phyloP scores from a whole-genome alignment of 2,888 invertebrate genomes.

The Apamea crenata region DNA sequence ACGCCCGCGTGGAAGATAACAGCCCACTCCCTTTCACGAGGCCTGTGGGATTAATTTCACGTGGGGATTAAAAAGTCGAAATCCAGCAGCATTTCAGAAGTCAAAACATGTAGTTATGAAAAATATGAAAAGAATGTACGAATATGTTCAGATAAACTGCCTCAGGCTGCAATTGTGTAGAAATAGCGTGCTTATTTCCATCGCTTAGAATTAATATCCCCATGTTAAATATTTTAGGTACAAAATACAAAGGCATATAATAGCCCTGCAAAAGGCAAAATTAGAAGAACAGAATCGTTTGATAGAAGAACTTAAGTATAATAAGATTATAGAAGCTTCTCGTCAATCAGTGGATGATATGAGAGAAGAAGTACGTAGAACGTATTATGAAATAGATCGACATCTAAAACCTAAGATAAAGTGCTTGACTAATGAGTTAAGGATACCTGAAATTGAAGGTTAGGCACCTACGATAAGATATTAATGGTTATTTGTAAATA shows the following conservation, averaged over 20 bases:
- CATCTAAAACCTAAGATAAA: slow-evolving; percentile 90
- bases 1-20: background rate
- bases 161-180: background rate
- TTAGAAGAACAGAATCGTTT: slow-evolving; percentile 93
- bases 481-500: background rate
- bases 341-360: slow-evolving; percentile 90
- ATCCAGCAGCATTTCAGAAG: background rate
- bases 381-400: slow-evolving; percentile 89
- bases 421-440: slow-evolving; percentile 86
- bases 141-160: slow-evolving; percentile 1
- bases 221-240: slow-evolving; percentile 83
- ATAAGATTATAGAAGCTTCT: slow-evolving; percentile 92
- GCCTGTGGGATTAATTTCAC: background rate
- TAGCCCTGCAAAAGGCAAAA: slow-evolving; percentile 93
- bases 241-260: slow-evolving; percentile 93
- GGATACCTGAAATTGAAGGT: slow-evolving; percentile 86
- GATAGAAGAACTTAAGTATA: slow-evolving; percentile 93
- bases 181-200: background rate
- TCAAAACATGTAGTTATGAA: background rate
- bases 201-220: slow-evolving; percentile 18
- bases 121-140: background rate
- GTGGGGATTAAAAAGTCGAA: background rate
- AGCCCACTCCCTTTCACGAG: background rate
- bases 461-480: slow-evolving; percentile 30
- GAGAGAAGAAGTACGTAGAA: slow-evolving; percentile 90